Conservation (phyloP, 2,113 vertebrate species). For the Dasyornis broadbenti region DNA sequence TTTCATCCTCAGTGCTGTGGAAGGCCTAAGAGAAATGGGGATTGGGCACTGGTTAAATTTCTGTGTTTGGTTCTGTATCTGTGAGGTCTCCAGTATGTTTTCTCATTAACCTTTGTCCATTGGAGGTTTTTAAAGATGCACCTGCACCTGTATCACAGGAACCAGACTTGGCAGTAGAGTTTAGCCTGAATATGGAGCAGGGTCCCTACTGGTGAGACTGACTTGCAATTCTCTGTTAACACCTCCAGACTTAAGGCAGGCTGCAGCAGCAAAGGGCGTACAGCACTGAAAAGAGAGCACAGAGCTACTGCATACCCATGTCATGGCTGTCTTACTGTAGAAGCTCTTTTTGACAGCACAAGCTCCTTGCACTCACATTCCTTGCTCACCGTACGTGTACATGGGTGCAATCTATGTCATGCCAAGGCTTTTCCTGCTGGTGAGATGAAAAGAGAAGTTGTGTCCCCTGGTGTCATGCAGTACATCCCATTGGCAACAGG, state of each 20-base stretch:
- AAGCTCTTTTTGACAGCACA: background rate
- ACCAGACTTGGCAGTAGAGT: background rate
- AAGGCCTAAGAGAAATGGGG: background rate
- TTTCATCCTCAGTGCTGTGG: background rate
- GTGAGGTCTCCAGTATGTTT: background rate
- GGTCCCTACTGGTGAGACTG: background rate
- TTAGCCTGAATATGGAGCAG: background rate
- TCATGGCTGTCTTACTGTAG: accelerated
- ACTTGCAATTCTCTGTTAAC: background rate
- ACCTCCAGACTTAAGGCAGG: background rate
- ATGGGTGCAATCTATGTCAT: accelerated
- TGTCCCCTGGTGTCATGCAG: background rate
- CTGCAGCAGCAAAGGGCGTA: background rate
- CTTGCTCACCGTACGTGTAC: background rate
- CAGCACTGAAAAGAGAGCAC: background rate
- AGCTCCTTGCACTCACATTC: background rate
- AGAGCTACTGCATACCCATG: accelerated
- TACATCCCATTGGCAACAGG: background rate
- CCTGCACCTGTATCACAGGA: background rate
- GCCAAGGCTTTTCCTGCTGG: background rate
- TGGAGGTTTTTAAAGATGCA: background rate
- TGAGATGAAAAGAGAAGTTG: background rate
- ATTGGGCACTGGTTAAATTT: background rate
- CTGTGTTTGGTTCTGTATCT: background rate
- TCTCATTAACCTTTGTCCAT: background rate